Evolutionary conservation across 2,888 invertebrate species (phyloP), one percentile per base, ranked within the genome.

Genomic region (Nowickia ferox): DNA sequence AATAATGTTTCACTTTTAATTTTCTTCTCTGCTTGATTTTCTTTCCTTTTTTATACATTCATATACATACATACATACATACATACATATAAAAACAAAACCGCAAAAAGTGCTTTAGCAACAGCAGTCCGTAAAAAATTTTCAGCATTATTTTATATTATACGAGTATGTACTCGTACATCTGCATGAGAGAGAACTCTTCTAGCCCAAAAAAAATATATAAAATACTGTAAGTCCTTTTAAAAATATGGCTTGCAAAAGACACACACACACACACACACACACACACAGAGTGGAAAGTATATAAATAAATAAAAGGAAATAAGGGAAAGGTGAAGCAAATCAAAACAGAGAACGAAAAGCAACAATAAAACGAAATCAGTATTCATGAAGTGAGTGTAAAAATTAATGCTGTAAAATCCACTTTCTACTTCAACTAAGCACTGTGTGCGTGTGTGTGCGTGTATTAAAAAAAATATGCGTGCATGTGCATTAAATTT

Each of bases 131-230:
- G 55, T 46, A 46, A 48, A 72, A 30, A 72, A 72, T 17, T 40
- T 15, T 10, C 57, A 59, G 51, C 22, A 59, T 30, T 74, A 42
- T 68, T 65, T 65, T 6, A 48, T 46, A 48, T 30, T 30, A 30
- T 30, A 30, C n/a, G n/a, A n/a, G n/a, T n/a, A n/a, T n/a, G n/a
- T n/a, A n/a, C n/a, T n/a, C n/a, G n/a, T n/a, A n/a, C 42, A 77
- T 42, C 19, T 53, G 65, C 42, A 76, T 77, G 65, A 71, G 57
- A 71, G 57, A 42, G 40, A 71, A 57, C 30, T 57, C 66, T 77
- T 51, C 13, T 63, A 19, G 11, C 57, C 57, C 40, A 17, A 22
- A 38, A 22, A 48, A 19, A 38, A 59, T 48, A 51, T 22, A 74
- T 57, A 30, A 22, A 38, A 53, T n/a, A 51, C 30, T 69, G 46